Evolutionary conservation across 2,888 invertebrate genomes (phyloP).

Genomic region (Lomographa bimaculata): DNA sequence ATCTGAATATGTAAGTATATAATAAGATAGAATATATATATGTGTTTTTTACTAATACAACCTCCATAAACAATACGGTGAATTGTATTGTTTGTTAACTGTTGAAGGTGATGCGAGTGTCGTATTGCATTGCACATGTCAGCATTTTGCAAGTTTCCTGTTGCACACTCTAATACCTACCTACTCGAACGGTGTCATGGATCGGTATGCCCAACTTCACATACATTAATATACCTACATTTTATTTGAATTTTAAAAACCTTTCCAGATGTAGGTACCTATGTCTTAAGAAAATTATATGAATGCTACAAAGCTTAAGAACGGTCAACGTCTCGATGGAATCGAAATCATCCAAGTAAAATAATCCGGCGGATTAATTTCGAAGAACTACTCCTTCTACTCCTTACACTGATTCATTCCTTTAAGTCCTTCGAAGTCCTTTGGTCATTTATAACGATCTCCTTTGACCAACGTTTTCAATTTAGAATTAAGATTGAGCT

Average conservation of each 20-base stretch:
- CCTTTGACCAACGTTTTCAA: slow-evolving; percentile 61
- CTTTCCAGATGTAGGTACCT: too few relatives aligned
- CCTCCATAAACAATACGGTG: slow-evolving; percentile 59
- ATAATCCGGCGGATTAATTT: slow-evolving; percentile 69
- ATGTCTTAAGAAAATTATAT: too few relatives aligned
- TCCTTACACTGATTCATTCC: slow-evolving; percentile 57
- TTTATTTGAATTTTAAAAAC: background rate
- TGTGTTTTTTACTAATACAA: too few relatives aligned
- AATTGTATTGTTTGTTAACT: slow-evolving; percentile 46
- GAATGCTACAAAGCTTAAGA: background rate
- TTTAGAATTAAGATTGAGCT: slow-evolving; percentile 35
- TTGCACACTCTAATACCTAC: slow-evolving; percentile 44
- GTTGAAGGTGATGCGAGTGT: too few relatives aligned
- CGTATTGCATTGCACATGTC: slow-evolving; percentile 54
- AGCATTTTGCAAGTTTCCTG: slow-evolving; percentile 58
- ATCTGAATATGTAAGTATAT: too few relatives aligned
- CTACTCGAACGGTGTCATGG: slow-evolving; percentile 17
- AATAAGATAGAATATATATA: too few relatives aligned
- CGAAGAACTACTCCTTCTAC: slow-evolving; percentile 48
- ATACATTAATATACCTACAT: background rate
- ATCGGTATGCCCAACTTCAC: background rate
- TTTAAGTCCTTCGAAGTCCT: slow-evolving; percentile 60
- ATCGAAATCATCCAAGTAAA: slow-evolving; percentile 55
- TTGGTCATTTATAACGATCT: slow-evolving; percentile 56
- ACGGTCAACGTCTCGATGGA: slow-evolving; percentile 18